phyloP scores from a whole-genome alignment of 1,140 invertebrate genomes.

The Caenorhabditis tropicalis region DNA sequence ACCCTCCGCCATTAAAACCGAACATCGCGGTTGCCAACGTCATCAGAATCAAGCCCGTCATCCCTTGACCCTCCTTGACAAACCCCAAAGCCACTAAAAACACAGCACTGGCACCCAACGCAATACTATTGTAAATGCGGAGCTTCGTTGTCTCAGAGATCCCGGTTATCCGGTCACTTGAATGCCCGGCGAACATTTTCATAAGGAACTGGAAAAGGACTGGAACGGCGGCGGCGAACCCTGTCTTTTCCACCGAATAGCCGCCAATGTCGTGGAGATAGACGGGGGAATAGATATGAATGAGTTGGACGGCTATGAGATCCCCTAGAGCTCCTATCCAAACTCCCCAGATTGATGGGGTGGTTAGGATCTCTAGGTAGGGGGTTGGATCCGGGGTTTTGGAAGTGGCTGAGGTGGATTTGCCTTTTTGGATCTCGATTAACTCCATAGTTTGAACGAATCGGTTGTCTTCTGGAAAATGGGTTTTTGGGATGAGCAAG shows the following conservation, averaged over 20 bases:
- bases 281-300: conserved; percentile 55
- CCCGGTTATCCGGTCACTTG: conserved; percentile 59
- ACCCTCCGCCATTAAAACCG: conserved; percentile 55
- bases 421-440: conserved; percentile 47
- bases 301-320: conserved; percentile 56
- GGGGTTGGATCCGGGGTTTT: conserved; percentile 18
- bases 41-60: conserved; percentile 39
- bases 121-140: conserved; percentile 66
- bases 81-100: conserved; percentile 67
- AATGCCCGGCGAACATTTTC: conserved; percentile 64
- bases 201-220: conserved; percentile 57
- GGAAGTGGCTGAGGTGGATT: neutral
- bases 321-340: conserved; percentile 59
- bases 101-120: conserved; percentile 66
- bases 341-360: conserved; percentile 56
- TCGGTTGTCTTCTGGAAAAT: conserved; percentile 1
- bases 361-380: conserved; percentile 49
- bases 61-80: conserved; percentile 42
- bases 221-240: conserved; percentile 58
- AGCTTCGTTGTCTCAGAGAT: conserved; percentile 70
- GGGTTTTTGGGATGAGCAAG: neutral
- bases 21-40: conserved; percentile 55
- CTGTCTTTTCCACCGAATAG: conserved; percentile 55
- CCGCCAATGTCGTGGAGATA: conserved; percentile 53
- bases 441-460: conserved; percentile 25